Conservation (phyloP, 2,113 vertebrate species). For the Podarcis raffonei region DNA sequence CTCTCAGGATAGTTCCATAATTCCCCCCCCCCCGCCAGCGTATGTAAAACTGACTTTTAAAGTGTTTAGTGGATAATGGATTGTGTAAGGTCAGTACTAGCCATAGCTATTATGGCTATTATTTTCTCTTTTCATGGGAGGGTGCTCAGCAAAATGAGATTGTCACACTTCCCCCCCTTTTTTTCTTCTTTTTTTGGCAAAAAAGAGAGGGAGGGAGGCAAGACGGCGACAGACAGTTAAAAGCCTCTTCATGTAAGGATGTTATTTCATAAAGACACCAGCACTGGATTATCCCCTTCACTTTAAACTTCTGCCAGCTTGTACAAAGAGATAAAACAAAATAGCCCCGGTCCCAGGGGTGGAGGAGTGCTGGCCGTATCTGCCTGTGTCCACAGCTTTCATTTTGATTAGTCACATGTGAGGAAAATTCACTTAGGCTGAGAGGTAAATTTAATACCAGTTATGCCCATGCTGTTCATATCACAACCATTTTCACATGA, state of each 20-base stretch:
- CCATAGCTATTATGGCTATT: slow-evolving; percentile 79
- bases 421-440: slow-evolving; percentile 95
- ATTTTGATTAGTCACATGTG: slow-evolving; percentile 94
- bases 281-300: slow-evolving; percentile 87
- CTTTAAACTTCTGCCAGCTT: slow-evolving; percentile 90
- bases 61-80: slow-evolving; percentile 84
- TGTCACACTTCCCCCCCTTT: slow-evolving; percentile 76
- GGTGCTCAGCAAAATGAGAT: slow-evolving; percentile 85
- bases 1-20: slow-evolving; percentile 70
- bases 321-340: slow-evolving; percentile 92
- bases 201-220: slow-evolving; percentile 45
- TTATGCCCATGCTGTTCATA: slow-evolving; percentile 97
- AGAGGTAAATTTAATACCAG: slow-evolving; percentile 91
- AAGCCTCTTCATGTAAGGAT: slow-evolving; percentile 90
- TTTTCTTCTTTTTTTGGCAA: slow-evolving; percentile 50
- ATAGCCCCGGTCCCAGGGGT: slow-evolving; percentile 88
- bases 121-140: slow-evolving; percentile 85
- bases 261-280: slow-evolving; percentile 89
- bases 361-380: slow-evolving; percentile 82
- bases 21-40: slow-evolving; percentile 66
- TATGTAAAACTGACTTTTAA: slow-evolving; percentile 86
- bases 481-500: slow-evolving; percentile 95
- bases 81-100: slow-evolving; percentile 82
- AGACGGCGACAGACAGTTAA: slow-evolving; percentile 85
- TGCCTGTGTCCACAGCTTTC: slow-evolving; percentile 93